phyloP scores from a whole-genome alignment of 37 sponge, comb jelly and placozoan genomes.

The Chondrosia reniformis region DNA sequence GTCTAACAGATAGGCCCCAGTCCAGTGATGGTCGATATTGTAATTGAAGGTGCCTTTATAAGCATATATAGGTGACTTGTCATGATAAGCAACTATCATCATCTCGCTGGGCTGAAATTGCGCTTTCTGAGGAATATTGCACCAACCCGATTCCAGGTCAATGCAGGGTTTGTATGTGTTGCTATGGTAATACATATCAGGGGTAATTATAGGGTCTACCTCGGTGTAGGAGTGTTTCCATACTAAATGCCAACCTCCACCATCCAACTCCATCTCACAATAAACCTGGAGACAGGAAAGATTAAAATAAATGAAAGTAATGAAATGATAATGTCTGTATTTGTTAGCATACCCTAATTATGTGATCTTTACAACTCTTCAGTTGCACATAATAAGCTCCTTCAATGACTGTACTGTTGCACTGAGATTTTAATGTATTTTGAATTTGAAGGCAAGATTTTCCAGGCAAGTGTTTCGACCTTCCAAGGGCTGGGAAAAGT shows the following conservation, averaged over 20 bases:
- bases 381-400: too few relatives aligned
- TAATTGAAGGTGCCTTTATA: conserved; percentile 27
- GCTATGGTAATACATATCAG: conserved; percentile 27
- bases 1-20: conserved; percentile 2
- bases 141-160: conserved; percentile 14
- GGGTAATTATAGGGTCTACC: conserved; percentile 11
- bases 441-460: conserved; percentile 25
- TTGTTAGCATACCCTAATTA: too few relatives aligned
- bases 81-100: conserved; percentile 33
- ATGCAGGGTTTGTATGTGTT: conserved; percentile 10
- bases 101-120: conserved; percentile 12
- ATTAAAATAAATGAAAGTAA: too few relatives aligned
- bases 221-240: conserved; percentile 30
- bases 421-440: too few relatives aligned
- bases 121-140: conserved; percentile 19
- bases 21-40: conserved; percentile 27
- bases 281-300: too few relatives aligned
- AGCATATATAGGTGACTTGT: conserved; percentile 16
- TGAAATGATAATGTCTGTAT: too few relatives aligned
- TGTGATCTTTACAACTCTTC: too few relatives aligned
- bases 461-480: background rate
- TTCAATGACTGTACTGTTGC: too few relatives aligned
- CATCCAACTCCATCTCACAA: conserved; percentile 26
- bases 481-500: background rate
- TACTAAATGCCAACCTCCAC: conserved; percentile 32